Conservation (phyloP, 2,888 invertebrate species). For the Nasonia oneida region DNA sequence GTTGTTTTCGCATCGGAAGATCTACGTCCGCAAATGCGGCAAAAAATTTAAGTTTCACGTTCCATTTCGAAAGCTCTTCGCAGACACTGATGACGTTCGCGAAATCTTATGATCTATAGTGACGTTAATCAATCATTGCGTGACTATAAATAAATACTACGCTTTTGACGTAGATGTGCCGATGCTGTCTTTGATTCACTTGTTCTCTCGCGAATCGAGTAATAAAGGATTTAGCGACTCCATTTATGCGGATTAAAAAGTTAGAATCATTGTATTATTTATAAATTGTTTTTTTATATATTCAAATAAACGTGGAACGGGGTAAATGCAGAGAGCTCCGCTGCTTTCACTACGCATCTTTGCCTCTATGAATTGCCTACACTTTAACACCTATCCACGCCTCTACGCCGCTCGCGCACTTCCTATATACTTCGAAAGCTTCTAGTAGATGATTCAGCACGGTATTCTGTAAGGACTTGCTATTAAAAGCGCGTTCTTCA, state of each 20-base stretch:
- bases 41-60: conserved; percentile 20
- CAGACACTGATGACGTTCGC: conserved; percentile 18
- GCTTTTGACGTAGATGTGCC: too few species aligned
- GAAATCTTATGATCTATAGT: conserved; percentile 21
- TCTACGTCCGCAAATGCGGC: background rate
- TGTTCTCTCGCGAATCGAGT: too few species aligned
- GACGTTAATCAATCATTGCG: conserved; percentile 43
- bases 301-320: too few species aligned
- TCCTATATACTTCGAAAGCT: conserved; percentile 29
- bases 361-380: conserved; percentile 14
- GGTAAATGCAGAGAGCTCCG: too few species aligned
- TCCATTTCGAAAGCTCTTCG: background rate
- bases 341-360: background rate
- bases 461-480: conserved; percentile 37
- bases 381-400: conserved; percentile 17
- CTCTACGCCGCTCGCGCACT: background rate
- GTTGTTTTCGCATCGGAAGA: background rate
- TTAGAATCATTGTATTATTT: too few species aligned
- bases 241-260: too few species aligned
- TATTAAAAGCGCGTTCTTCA: conserved; percentile 44
- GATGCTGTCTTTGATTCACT: too few species aligned
- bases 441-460: background rate
- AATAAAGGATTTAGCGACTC: too few species aligned
- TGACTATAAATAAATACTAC: background rate
- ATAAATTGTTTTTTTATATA: too few species aligned